Base-by-base conservation (phyloP, 2,888 invertebrate species). In the Cataglyphis altisquamis region DNA sequence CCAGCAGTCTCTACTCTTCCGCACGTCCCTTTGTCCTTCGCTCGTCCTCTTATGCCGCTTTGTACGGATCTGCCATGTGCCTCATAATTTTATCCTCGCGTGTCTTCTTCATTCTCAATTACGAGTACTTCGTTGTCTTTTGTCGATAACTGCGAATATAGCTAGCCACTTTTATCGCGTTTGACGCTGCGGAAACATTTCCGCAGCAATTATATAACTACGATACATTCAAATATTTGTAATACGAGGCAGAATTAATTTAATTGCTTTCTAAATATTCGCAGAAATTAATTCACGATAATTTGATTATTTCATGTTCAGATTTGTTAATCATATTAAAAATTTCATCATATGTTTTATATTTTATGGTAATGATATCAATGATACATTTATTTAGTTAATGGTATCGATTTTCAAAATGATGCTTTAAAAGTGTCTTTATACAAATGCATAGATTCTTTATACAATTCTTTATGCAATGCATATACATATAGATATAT, bases 1-100 rank as follows among this genome's bases (percentile, higher is more conserved):
- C 81, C 88, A 89, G 84, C 84, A 89, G 91, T 88, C 86, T 87
- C 88, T 84, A 83, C 85, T 83, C 87, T 89, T 84, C 84, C 82
- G 77, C 73, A 62, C 73, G 67, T 70, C 36, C 78, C 87, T 86
- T 64, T 63, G 74, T 70, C 86, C 85, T 83, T 80, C 78, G 70
- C 85, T 84, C 85, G 73, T 82, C 73, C 9, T 77, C 82, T 86
- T 64, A 75, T 86, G 82, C 70, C 55, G 32, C 73, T 83, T 84
- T 66, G 55, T 72, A 60, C 60, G 25, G 41, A 83, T 74, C 77
- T 72, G 72, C 32, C 64, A 41, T 78, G 74, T 64, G 64, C 68
- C 78, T 86, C 82, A 78, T 84, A 86, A 87, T 86, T 86, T 68
- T 75, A 84, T 57, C 82, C 64, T 48, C 62, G 57, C 52, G 84